Evolutionary conservation across 2,113 vertebrate genomes (phyloP).

Genomic region (Phaethon lepturus): DNA sequence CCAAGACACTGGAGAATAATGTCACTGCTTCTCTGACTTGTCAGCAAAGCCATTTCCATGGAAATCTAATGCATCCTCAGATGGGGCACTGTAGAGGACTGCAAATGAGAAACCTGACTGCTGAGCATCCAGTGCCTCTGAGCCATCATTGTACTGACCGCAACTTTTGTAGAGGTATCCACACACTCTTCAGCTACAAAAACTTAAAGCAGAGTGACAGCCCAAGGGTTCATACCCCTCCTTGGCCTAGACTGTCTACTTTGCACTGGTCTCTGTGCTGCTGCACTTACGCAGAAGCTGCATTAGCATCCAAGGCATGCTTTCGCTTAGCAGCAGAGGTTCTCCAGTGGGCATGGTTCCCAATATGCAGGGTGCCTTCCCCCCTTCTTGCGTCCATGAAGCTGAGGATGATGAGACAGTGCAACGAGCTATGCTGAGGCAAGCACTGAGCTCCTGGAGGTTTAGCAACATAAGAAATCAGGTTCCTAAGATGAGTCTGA

Average conservation of each 20-base stretch:
- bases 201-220: neutral
- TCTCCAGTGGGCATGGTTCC: neutral
- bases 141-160: neutral
- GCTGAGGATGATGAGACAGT: neutral
- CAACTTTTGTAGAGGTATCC: neutral
- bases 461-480: neutral
- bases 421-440: neutral
- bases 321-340: neutral
- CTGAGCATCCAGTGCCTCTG: neutral
- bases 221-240: neutral
- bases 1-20: neutral
- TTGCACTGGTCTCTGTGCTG: neutral
- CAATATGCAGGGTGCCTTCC: too few relatives aligned
- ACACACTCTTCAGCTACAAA: neutral
- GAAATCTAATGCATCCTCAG: neutral
- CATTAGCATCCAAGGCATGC: neutral
- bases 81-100: neutral
- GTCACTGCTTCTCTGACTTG: neutral
- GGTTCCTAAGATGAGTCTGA: neutral
- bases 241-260: neutral
- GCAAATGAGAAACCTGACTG: neutral
- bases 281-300: neutral
- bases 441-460: neutral
- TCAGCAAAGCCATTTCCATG: neutral
- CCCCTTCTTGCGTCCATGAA: fast-evolving